Evolutionary conservation across 1,140 invertebrate genomes (phyloP), one percentile per base, ranked within the genome.

Genomic region (Parapsyche elsis): DNA sequence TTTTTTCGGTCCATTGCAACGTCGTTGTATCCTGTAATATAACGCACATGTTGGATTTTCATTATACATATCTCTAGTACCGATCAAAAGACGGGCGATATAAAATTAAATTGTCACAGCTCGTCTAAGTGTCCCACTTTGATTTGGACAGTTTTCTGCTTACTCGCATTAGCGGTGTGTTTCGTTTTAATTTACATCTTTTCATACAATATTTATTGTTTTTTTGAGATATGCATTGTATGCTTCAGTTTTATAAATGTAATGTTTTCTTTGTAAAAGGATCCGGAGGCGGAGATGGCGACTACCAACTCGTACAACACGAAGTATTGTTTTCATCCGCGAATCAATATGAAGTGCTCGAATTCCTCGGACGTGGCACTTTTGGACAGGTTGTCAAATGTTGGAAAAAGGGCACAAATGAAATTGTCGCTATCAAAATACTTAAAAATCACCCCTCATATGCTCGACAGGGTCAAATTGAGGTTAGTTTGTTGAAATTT

Each of bases 371-470:
- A 83, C 93, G 98, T 84, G 98, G 98, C 83, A 99, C 98, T 71
- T 99, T 99, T 90, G 98, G 98, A 80, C 98, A 99, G 92, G 98
- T 99, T 84, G 98, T 99, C 84, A 99, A 99, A 91, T 99, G 98
- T 89, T 99, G 98, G 98, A 99, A 99, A 89, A 99, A 99, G 88
- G 98, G 98, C 87, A 99, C 98, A 79, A 99, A 98, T 88, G 98
- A 99, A 90, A 99, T 99, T 85, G 98, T 99, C 81, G 98, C 98
- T 85, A 99, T 99, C 86, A 99, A 99, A 92, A 99, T 99, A 86
- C 90, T 99, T 30, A 99, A 99, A 90, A 99, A 99, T 91, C 98
- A 99, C 91, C 98, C 98, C 74, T 99, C 98, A 75, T 99, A 99
- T 91, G 98, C 98, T 79, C 93, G 98, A 84, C 98, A 99, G 91